These are phyloP conservation scores for Rousettus madagascariensis DNA, from an alignment of 2,797 vertebrate species.

Conservation along the genomic window DNA sequence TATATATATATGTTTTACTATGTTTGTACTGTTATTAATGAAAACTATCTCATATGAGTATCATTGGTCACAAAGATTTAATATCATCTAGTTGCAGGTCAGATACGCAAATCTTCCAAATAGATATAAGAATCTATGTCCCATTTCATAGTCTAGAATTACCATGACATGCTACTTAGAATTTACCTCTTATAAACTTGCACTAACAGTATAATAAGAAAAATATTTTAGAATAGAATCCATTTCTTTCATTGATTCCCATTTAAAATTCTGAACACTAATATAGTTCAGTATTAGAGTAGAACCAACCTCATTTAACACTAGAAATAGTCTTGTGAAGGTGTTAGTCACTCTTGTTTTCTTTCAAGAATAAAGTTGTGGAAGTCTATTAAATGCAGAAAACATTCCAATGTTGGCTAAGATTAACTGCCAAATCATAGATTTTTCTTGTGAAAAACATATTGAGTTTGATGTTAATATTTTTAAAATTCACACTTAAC, in stretches of 20 bases:
- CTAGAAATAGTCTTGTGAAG: neutral
- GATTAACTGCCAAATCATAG: constrained; percentile 53
- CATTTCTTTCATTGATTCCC: neutral
- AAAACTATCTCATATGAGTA: neutral
- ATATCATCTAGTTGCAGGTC: neutral
- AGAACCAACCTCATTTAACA: neutral
- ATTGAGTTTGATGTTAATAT: neutral
- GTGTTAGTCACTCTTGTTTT: constrained; percentile 39
- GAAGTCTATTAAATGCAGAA: constrained; percentile 56
- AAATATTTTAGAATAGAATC: neutral
- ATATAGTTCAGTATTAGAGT: neutral
- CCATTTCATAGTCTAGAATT: neutral
- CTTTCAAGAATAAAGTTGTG: constrained; percentile 59
- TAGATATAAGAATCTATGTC: neutral
- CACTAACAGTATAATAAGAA: neutral
- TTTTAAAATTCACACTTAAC: constrained; percentile 50
- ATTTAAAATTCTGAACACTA: constrained; percentile 14
- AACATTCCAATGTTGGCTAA: constrained; percentile 66
- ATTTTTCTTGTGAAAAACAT: constrained; percentile 24
- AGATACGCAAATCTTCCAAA: neutral
- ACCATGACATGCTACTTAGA: neutral
- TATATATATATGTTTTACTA: neutral
- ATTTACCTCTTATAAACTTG: neutral
- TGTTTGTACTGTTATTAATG: neutral
- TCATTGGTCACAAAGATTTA: neutral